These are phyloP conservation scores for Orchestes rusci DNA, from an alignment of 2,888 invertebrate species.

Conservation along the genomic window DNA sequence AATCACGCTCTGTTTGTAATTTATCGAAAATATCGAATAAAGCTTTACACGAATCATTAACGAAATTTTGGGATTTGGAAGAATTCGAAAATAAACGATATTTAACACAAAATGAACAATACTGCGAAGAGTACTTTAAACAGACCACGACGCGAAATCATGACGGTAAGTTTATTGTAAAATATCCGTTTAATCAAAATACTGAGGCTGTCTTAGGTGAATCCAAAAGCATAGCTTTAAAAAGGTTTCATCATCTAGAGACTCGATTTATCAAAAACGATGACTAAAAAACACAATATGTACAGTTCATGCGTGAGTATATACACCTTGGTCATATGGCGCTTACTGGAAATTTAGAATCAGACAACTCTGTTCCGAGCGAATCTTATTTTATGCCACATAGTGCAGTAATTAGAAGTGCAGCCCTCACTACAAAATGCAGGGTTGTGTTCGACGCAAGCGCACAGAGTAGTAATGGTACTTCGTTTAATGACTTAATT, in stretches of 20 bases:
- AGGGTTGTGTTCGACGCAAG: too few species aligned
- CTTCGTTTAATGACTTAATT: slow-evolving; percentile 12
- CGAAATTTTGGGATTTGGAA: slow-evolving; percentile 10
- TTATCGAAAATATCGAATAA: neutral
- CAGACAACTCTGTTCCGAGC: slow-evolving; percentile 1
- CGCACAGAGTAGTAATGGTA: neutral
- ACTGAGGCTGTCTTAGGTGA: slow-evolving; percentile 2
- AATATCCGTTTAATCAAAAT: too few species aligned
- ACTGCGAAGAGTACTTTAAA: slow-evolving; percentile 11
- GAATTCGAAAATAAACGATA: too few species aligned
- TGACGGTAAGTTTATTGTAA: too few species aligned
- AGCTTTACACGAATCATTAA: neutral
- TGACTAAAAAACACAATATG: slow-evolving; percentile 10
- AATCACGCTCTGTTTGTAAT: neutral
- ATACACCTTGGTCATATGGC: slow-evolving; percentile 16
- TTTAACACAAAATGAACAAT: neutral
- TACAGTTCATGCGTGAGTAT: slow-evolving; percentile 17
- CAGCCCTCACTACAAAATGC: slow-evolving; percentile 9
- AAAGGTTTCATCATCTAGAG: slow-evolving; percentile 11
- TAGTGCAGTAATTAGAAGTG: slow-evolving; percentile 8
- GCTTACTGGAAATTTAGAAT: neutral
- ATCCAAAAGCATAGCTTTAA: slow-evolving; percentile 6
- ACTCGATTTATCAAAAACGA: slow-evolving; percentile 8
- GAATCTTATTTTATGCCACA: slow-evolving; percentile 14
- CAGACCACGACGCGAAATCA: slow-evolving; percentile 7